Evolutionary conservation across 2,888 invertebrate species (phyloP).

Genomic region (Amphipyra tragopoginis): DNA sequence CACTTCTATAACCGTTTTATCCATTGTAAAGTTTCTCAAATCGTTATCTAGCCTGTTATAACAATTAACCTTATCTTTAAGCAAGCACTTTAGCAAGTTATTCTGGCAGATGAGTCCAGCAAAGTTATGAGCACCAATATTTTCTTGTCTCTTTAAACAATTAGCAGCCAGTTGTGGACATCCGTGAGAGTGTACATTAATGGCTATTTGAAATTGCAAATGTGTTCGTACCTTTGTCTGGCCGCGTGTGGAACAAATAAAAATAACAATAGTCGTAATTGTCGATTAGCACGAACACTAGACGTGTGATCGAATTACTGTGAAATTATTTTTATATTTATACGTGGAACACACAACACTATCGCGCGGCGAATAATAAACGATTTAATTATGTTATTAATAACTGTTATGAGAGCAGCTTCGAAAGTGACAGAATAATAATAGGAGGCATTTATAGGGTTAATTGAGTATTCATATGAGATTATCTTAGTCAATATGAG

Average conservation of each 20-base stretch:
- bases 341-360: slow-evolving; percentile 30
- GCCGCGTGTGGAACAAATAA: slow-evolving; percentile 66
- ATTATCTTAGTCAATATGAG: slow-evolving; percentile 21
- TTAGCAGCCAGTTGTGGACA: slow-evolving; percentile 65
- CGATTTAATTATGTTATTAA: slow-evolving; percentile 41
- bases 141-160: slow-evolving; percentile 78
- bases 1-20: slow-evolving; percentile 11
- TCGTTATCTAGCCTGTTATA: slow-evolving; percentile 34
- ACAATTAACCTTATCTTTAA: slow-evolving; percentile 44
- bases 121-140: slow-evolving; percentile 67
- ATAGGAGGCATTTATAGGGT: slow-evolving; percentile 27
- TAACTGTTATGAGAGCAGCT: slow-evolving; percentile 22
- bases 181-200: slow-evolving; percentile 67
- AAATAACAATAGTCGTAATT: slow-evolving; percentile 72
- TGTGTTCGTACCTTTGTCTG: slow-evolving; percentile 64
- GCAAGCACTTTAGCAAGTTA: slow-evolving; percentile 33
- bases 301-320: slow-evolving; percentile 51
- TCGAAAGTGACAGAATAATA: slow-evolving; percentile 30
- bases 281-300: slow-evolving; percentile 65
- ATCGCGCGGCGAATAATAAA: slow-evolving; percentile 30
- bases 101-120: slow-evolving; percentile 13
- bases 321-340: slow-evolving; percentile 46
- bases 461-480: slow-evolving; percentile 22
- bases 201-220: slow-evolving; percentile 76
- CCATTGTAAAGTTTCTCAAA: slow-evolving; percentile 29